Base-by-base conservation (phyloP, 1,140 invertebrate genomes). In the Camponotus pennsylvanicus region DNA sequence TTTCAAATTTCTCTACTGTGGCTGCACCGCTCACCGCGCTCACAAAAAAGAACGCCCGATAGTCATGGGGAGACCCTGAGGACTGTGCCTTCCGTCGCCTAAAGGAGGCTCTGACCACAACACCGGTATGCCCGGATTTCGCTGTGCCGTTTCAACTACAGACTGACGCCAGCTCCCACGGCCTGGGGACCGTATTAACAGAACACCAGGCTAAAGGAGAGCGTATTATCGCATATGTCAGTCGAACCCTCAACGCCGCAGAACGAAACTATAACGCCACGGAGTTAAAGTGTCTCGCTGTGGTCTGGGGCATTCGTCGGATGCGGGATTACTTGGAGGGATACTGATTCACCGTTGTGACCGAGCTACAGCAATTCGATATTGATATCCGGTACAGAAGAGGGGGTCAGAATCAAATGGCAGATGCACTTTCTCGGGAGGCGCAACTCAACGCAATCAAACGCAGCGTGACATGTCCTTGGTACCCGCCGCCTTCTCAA, bases 1-100 rank as follows among this genome's bases (percentile, higher is more conserved):
- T 94, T 0, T 57, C 79, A 0, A 87, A 94, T 45, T 95, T 93
- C 75, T 89, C 94, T 27, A 1, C 27, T 27, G 27, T 27, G 27
- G 27, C 27, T 27, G 27, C 27, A 27, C 27, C 27, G 1, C 1
- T 27, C 27, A 27, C 27, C 27, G 27, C 27, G 27, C 27, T 27
- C 27, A 27, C 27, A 27, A 27, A 27, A 1, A 27, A 27, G 27
- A 27, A 27, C 1, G 27, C 27, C 27, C 27, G 0, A 27, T 27
- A 0, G 27, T 27, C 27, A 27, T 27, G 0, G 1, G 27, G 27
- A 27, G 27, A 27, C 27, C 27, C 27, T 27, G 27, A 27, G 27
- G 27, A 27, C 27, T 27, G 1, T 27, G 27, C 1, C 27, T 27
- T 27, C 27, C 27, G 27, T 27, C 27, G 27, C 27, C 27, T 27